Evolutionary conservation across 2,888 invertebrate species (phyloP).

Genomic region (Dolomedes plantarius): DNA sequence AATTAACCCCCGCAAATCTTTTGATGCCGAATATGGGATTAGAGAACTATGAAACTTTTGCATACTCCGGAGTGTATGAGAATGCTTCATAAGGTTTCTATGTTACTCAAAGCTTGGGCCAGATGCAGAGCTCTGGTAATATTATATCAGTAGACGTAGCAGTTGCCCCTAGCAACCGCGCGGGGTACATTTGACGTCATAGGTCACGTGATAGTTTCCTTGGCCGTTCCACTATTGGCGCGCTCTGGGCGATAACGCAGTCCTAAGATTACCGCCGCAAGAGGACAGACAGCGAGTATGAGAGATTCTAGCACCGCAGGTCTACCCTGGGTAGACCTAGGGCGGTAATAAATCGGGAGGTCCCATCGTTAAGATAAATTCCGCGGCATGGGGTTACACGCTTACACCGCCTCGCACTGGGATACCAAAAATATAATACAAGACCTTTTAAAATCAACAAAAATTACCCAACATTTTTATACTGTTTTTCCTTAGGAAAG

Average conservation of each 20-base stretch:
- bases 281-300: slow-evolving; percentile 20
- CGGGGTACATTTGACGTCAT: slow-evolving; percentile 69
- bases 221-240: slow-evolving; percentile 60
- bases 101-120: slow-evolving; percentile 44
- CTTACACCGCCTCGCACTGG: too few species aligned
- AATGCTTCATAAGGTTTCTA: slow-evolving; percentile 61
- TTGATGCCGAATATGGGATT: background rate
- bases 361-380: background rate
- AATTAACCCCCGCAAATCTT: background rate
- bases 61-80: slow-evolving; percentile 32
- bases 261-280: slow-evolving; percentile 34
- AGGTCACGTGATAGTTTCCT: slow-evolving; percentile 67
- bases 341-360: background rate
- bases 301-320: background rate
- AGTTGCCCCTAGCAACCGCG: slow-evolving; percentile 70
- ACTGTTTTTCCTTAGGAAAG: too few species aligned
- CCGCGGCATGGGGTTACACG: background rate
- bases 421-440: too few species aligned
- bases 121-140: slow-evolving; percentile 65
- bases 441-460: too few species aligned
- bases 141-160: slow-evolving; percentile 71
- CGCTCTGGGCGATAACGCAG: slow-evolving; percentile 61
- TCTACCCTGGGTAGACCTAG: background rate
- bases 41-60: slow-evolving; percentile 14
- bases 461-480: too few species aligned